These are phyloP conservation scores for Thalassarche chlororhynchos DNA, from an alignment of 2,113 vertebrate genomes.

Conservation along the genomic window DNA sequence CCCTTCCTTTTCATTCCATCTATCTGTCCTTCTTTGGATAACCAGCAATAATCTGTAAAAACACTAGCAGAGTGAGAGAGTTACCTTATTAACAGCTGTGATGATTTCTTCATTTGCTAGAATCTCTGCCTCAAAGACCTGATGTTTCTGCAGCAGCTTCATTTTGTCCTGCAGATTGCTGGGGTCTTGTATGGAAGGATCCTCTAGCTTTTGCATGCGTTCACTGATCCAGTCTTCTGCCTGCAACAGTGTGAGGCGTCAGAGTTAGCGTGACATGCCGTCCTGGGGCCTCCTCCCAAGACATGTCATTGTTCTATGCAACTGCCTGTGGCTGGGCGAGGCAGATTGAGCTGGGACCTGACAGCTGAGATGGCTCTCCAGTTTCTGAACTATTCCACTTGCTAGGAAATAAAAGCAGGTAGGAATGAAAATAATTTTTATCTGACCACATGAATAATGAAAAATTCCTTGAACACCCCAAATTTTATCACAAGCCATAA, in stretches of 20 bases:
- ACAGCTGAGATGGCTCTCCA: not conserved
- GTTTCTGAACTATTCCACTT: not conserved
- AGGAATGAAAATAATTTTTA: not conserved
- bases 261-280: not conserved
- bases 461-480: not conserved
- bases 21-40: not conserved
- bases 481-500: not conserved
- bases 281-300: not conserved
- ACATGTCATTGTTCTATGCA: not conserved
- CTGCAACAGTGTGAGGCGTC: conserved; percentile 53
- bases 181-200: conserved; percentile 75
- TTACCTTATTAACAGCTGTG: conserved; percentile 78
- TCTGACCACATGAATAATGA: not conserved
- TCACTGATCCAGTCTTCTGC: conserved; percentile 87
- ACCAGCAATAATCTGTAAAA: not conserved
- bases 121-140: conserved; percentile 90
- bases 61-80: not conserved
- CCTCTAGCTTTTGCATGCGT: conserved; percentile 81
- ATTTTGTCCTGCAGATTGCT: conserved; percentile 80
- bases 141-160: conserved; percentile 86
- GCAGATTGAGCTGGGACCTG: not conserved
- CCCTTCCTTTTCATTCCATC: not conserved
- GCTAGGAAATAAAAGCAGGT: not conserved
- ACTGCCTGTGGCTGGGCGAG: not conserved
- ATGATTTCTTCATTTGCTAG: conserved; percentile 82